Evolutionary conservation across 1,140 invertebrate genomes (phyloP), one percentile per base, ranked within the genome.

Genomic region (Atta colombica): DNA sequence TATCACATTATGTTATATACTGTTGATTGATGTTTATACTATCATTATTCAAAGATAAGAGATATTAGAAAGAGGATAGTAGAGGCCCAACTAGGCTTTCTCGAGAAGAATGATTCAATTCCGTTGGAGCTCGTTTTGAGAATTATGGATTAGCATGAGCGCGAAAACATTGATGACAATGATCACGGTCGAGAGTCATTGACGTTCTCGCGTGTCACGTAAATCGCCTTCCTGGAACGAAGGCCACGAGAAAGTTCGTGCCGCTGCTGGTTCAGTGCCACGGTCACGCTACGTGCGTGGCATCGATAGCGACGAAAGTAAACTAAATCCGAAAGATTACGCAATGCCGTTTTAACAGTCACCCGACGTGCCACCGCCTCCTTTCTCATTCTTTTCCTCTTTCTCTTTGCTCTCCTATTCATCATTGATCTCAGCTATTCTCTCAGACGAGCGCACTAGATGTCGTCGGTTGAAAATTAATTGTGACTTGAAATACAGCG

Each of bases 271-370:
- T 94, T 94, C 94, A 94, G 91, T 94, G 94, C 93, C 94, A 94
- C 94, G 94, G 94, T 94, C 94, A 94, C 92, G 93, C 92, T 93
- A 93, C 92, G 91, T 93, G 94, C 90, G 91, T 94, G 88, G 93
- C 93, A 93, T 94, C 93, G 90, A 86, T 91, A 90, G 89, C 85
- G 93, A 94, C 90, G 93, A 94, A 94, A 94, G 93, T 94, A 94
- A 94, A 94, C 93, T 94, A 94, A 94, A 94, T 93, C 92, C 86
- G 87, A 94, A 92, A 90, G 92, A 94, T 94, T 94, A 92, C 92
- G 93, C 93, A 94, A 94, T 86, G 72, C 65, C 91, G 90, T 92
- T 94, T 92, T 93, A 94, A 93, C 92, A 94, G 92, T 94, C 92
- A 92, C 88, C 88, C 88, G 89, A 89, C 92, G 91, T 92, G 88